phyloP scores from a whole-genome alignment of 2,888 invertebrate genomes.

The Chloromyia formosa region DNA sequence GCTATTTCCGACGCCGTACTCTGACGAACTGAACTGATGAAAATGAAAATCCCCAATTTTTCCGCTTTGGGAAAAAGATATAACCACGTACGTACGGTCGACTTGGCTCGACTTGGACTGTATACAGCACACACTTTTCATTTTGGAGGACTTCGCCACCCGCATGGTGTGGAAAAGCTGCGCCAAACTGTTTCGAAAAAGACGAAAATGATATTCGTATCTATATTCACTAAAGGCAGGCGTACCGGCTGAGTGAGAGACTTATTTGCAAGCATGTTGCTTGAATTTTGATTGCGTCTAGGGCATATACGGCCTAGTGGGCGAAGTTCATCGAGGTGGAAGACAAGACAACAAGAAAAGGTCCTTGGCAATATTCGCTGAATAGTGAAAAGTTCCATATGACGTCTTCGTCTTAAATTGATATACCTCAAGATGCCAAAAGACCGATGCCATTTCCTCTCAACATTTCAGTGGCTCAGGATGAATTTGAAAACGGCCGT shows the following conservation, averaged over 20 bases:
- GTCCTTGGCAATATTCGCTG: neutral
- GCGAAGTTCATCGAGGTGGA: neutral
- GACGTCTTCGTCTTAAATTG: too few relatives aligned
- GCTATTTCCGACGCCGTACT: conserved; percentile 26
- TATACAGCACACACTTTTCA: neutral
- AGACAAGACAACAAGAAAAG: neutral
- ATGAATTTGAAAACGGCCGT: too few relatives aligned
- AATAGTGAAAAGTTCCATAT: neutral
- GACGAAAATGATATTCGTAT: too few relatives aligned
- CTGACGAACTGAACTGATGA: conserved; percentile 1
- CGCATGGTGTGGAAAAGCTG: conserved; percentile 4
- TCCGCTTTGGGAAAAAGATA: conserved; percentile 2
- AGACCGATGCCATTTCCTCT: too few relatives aligned
- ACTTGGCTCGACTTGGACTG: too few relatives aligned
- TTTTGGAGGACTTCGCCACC: neutral
- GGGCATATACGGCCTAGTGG: neutral
- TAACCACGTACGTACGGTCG: too few relatives aligned
- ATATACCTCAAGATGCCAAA: too few relatives aligned
- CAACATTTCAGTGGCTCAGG: too few relatives aligned
- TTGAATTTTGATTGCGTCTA: neutral
- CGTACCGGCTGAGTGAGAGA: neutral
- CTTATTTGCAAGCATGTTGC: conserved; percentile 3
- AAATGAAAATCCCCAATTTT: conserved; percentile 18
- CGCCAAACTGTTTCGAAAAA: conserved; percentile 23
- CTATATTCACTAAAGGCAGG: neutral